Evolutionary conservation across 2,797 vertebrate species (phyloP), one percentile per base, ranked within the genome.

Genomic region (Sebastes diploproa): DNA sequence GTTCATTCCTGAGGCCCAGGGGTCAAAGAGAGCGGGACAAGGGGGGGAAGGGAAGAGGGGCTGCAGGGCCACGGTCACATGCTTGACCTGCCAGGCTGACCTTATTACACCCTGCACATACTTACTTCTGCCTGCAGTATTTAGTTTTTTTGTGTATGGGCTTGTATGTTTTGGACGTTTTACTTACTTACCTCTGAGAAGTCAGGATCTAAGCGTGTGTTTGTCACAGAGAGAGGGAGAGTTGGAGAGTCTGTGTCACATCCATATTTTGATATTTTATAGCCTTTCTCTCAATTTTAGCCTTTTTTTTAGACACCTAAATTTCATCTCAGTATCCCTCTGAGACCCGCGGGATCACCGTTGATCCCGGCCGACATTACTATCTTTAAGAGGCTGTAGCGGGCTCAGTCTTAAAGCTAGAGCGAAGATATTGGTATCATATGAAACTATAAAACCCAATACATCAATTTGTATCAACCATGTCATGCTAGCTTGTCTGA

Each of bases 41-140:
- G 6, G 52, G 70, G 38, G 60, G 78, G 66, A 32, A 16, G 73
- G 77, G 70, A 32, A 62, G 70, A 52, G 58, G 75, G 81, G 55
- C 73, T 79, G 75, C 78, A 90, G 90, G 88, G 92, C 86, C 80
- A 80, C 30, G 82, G 92, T 93, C 92, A 92, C 90, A 94, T 72
- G 90, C 85, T 86, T 90, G 94, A 94, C 90, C 93, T 93, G 87
- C 88, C 90, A 77, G 86, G 90, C 88, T 89, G 85, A 92, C 90
- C 95, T 85, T 88, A 82, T 86, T 86, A 81, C 88, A 86, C 80
- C 66, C 77, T 59, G 66, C 68, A 77, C 86, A 90, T 89, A 81
- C 87, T 85, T 84, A 61, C 76, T 52, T 56, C 56, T 85, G 73
- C 55, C 77, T 83, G 80, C 34, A 71, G 71, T 64, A 73, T 77